phyloP scores from a whole-genome alignment of 2,888 invertebrate species.

The Scaeva pyrastri region DNA sequence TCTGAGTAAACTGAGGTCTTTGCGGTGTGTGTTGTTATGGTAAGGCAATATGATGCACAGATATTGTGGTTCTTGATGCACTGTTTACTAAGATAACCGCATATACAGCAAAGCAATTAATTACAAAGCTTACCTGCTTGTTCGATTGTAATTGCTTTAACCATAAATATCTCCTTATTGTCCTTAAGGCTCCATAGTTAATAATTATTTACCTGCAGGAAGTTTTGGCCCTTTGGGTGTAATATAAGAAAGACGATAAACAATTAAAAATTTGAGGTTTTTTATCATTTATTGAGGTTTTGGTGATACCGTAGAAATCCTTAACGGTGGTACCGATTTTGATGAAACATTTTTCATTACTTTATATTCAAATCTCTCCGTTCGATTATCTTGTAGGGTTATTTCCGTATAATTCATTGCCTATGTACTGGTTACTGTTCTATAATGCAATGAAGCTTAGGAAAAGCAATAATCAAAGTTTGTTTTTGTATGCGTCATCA shows the following conservation, averaged over 20 bases:
- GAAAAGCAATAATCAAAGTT: not conserved
- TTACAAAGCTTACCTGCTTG: not conserved
- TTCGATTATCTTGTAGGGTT: no score
- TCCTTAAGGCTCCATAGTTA: not conserved
- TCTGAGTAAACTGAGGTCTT: not conserved
- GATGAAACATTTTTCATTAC: no score
- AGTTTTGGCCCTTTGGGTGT: no score
- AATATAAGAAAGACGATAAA: no score
- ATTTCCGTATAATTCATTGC: no score
- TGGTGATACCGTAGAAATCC: no score
- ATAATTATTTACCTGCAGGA: not conserved
- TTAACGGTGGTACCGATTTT: no score
- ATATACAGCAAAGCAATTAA: conserved; percentile 6
- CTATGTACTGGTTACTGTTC: no score
- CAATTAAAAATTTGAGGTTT: no score
- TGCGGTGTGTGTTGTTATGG: not conserved
- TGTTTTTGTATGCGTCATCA: not conserved
- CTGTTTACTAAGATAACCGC: not conserved
- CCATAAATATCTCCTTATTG: not conserved
- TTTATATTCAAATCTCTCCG: no score
- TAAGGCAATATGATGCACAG: not conserved
- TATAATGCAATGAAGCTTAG: no score
- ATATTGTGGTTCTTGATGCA: conserved; percentile 3
- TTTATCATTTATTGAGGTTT: no score
- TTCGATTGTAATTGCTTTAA: not conserved